These are phyloP conservation scores for Cecidostiba fungosa DNA, from an alignment of 2,888 invertebrate species.

Conservation along the genomic window DNA sequence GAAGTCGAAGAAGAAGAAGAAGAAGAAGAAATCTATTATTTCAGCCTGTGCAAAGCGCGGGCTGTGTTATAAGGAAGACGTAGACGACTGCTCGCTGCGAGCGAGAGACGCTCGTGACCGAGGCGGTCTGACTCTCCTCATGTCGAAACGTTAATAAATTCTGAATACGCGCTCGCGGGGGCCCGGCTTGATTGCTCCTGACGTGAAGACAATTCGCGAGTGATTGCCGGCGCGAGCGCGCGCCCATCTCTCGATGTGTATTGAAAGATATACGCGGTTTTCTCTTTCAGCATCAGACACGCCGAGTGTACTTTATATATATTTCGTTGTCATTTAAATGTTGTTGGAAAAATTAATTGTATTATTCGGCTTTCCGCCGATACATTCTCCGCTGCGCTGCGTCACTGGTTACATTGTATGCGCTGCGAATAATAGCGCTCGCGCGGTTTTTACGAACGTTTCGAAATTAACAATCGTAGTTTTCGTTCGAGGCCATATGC, in stretches of 20 bases:
- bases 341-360: conserved; percentile 30
- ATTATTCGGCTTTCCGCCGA: not conserved
- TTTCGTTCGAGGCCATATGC: not conserved
- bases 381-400: not conserved
- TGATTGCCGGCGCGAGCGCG: conserved; percentile 70
- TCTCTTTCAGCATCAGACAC: not conserved
- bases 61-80: conserved; percentile 28
- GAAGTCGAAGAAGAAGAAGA: conserved; percentile 36
- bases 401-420: not conserved
- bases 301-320: not conserved
- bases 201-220: conserved; percentile 74
- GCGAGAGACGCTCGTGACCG: conserved; percentile 50
- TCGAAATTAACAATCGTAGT: not conserved
- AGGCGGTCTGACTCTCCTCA: conserved; percentile 48
- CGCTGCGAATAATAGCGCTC: not conserved
- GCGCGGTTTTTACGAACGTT: not conserved
- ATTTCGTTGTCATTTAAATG: not conserved
- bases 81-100: conserved; percentile 38
- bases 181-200: conserved; percentile 70
- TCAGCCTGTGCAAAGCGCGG: conserved; percentile 16
- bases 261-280: not conserved
- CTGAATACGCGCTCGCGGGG: conserved; percentile 68
- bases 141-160: conserved; percentile 71
- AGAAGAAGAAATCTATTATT: conserved; percentile 36
- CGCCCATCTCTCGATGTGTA: conserved; percentile 21